Evolutionary conservation across 2,113 vertebrate genomes (phyloP).

Genomic region (Tyrannus savana): DNA sequence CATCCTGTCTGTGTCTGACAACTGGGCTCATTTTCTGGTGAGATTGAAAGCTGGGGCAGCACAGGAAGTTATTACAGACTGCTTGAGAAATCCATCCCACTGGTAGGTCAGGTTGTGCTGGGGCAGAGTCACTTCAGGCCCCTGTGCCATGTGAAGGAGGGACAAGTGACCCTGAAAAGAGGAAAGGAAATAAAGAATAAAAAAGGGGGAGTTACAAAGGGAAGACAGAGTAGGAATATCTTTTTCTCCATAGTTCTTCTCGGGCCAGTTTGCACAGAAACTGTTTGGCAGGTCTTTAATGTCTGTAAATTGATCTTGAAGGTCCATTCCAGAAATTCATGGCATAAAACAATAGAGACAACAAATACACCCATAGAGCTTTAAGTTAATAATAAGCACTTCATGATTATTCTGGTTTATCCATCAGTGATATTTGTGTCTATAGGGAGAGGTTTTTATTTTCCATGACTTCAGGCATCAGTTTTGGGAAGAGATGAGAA

Average conservation of each 20-base stretch:
- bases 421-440: background rate
- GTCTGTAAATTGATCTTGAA: background rate
- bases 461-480: background rate
- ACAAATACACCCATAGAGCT: background rate
- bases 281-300: background rate
- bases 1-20: background rate
- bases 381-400: background rate
- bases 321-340: background rate
- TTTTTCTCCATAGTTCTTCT: background rate
- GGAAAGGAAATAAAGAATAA: background rate
- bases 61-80: background rate
- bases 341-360: background rate
- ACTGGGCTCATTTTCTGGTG: background rate
- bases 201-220: background rate
- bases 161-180: background rate
- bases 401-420: background rate
- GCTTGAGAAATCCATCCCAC: background rate
- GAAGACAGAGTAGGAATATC: background rate
- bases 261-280: background rate
- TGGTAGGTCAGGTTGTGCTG: background rate
- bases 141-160: background rate
- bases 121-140: background rate
- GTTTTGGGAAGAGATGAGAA: background rate
- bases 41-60: background rate
- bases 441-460: background rate